phyloP scores from a whole-genome alignment of 2,113 vertebrate species.

The Perca fluviatilis region DNA sequence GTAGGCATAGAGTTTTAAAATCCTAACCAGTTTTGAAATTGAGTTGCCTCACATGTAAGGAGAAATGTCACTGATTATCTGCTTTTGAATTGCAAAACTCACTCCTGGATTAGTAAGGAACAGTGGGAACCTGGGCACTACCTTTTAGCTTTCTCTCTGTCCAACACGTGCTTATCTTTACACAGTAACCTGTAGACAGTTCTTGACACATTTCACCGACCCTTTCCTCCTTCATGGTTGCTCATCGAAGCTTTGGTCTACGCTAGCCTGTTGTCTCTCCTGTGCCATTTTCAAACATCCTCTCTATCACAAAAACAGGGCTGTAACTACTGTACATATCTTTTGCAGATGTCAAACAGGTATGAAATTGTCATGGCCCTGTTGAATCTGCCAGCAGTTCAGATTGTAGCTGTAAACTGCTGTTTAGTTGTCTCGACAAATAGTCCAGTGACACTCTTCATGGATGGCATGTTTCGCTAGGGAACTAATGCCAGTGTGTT shows the following conservation, averaged over 20 bases:
- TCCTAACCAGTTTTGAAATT: not conserved
- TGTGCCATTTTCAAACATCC: too few species aligned
- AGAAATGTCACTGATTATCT: not conserved
- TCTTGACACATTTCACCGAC: not conserved
- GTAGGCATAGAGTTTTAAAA: not conserved
- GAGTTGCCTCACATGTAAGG: not conserved
- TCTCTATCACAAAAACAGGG: too few species aligned
- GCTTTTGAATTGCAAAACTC: not conserved
- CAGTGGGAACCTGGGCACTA: too few species aligned
- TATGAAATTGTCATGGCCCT: too few species aligned
- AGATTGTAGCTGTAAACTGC: too few species aligned
- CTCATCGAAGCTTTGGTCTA: not conserved
- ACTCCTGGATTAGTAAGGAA: not conserved
- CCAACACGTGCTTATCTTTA: not conserved
- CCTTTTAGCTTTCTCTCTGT: not conserved
- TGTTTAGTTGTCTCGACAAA: too few species aligned
- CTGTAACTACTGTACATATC: too few species aligned
- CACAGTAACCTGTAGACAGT: not conserved
- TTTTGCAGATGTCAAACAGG: too few species aligned
- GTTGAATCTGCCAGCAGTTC: too few species aligned
- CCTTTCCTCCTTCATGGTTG: not conserved
- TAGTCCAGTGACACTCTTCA: too few species aligned
- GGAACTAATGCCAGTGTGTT: too few species aligned
- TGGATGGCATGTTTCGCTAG: too few species aligned
- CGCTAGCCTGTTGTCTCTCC: not conserved